phyloP scores from a whole-genome alignment of 2,797 vertebrate species.

The Siniperca undulata region DNA sequence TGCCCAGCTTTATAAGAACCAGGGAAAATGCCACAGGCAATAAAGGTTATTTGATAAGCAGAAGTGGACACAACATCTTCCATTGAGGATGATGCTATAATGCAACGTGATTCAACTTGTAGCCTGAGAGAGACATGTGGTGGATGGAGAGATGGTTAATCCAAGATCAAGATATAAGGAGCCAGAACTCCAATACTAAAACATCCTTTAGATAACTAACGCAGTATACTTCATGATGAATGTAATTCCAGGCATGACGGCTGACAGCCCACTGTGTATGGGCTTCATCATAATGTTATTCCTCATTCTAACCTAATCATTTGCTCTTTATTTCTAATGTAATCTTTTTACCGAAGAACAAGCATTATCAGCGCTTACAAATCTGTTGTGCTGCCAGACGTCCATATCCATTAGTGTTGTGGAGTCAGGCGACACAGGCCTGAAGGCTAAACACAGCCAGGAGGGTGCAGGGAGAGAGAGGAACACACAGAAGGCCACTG shows the following conservation, averaged over 20 bases:
- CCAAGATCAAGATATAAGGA: slow-evolving; percentile 63
- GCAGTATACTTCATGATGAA: slow-evolving; percentile 49
- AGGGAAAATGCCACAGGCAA: slow-evolving; percentile 26
- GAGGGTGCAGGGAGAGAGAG: slow-evolving; percentile 49
- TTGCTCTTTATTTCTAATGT: slow-evolving; percentile 73
- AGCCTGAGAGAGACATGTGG: slow-evolving; percentile 38
- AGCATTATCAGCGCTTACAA: slow-evolving; percentile 72
- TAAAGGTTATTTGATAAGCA: slow-evolving; percentile 48
- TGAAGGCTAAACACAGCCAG: slow-evolving; percentile 62
- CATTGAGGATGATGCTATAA: slow-evolving; percentile 49
- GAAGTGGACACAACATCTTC: slow-evolving; percentile 44
- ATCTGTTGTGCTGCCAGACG: slow-evolving; percentile 77
- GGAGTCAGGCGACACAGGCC: slow-evolving; percentile 66
- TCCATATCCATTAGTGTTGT: slow-evolving; percentile 74
- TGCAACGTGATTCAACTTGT: slow-evolving; percentile 52
- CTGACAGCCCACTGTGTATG: slow-evolving; percentile 53
- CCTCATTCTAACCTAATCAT: slow-evolving; percentile 74
- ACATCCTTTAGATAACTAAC: slow-evolving; percentile 66
- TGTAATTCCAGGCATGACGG: slow-evolving; percentile 62
- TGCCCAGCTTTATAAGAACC: slow-evolving; percentile 15
- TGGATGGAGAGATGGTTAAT: slow-evolving; percentile 50
- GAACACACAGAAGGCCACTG: slow-evolving; percentile 53
- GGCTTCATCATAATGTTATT: slow-evolving; percentile 70
- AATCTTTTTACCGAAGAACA: slow-evolving; percentile 74
- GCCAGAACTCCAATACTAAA: slow-evolving; percentile 59